Percentiles rank a stretch among this genome's conserved stretches.
Conservation (phyloP, 2,113 vertebrate genomes). For the Potamarius usumacintae region DNA sequence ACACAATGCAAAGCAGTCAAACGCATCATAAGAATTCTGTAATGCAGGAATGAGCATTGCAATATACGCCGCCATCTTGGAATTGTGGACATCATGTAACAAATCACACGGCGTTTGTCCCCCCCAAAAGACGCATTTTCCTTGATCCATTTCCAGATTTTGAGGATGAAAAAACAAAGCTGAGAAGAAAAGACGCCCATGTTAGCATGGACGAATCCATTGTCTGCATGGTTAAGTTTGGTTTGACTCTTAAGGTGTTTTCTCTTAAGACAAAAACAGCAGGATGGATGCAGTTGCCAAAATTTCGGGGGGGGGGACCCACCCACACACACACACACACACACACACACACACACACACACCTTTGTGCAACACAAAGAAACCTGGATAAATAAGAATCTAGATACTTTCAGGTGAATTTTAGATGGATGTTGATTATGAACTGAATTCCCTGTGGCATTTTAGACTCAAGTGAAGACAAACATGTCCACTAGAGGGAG, state of each 20-base stretch:
- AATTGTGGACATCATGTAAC: neutral
- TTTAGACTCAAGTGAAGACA: neutral
- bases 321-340: no score
- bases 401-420: neutral
- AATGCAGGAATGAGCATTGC: neutral
- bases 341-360: no score
- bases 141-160: no score
- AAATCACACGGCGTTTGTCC: neutral
- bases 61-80: neutral
- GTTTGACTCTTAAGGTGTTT: no score
- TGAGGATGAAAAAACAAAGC: no score
- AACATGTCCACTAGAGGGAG: conserved; percentile 27
- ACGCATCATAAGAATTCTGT: neutral
- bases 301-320: no score
- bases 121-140: no score
- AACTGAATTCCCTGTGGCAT: neutral
- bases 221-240: no score
- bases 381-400: neutral
- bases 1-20: neutral
- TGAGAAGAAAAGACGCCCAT: no score
- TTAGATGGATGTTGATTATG: neutral
- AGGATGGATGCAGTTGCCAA: no score
- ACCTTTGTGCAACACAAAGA: neutral
- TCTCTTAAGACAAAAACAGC: no score
- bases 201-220: no score